Conservation (phyloP, 2,113 vertebrate genomes). For the Clarias macrocephalus region DNA sequence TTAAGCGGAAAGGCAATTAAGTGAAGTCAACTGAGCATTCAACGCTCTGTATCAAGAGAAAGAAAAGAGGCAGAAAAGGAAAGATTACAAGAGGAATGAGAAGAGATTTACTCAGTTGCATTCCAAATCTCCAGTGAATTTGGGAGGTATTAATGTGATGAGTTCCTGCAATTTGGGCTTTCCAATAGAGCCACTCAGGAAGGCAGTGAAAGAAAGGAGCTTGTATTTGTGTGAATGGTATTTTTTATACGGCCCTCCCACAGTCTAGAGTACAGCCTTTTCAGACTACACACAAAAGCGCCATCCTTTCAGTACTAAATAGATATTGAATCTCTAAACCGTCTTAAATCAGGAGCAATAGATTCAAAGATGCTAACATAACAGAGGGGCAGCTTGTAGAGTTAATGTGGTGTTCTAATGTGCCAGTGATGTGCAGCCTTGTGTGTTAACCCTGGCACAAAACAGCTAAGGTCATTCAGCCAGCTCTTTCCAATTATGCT, state of each 20-base stretch:
- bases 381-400: conserved; percentile 17
- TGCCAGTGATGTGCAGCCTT: not conserved
- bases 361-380: conserved; percentile 33
- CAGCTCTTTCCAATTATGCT: conserved; percentile 10
- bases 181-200: conserved; percentile 68
- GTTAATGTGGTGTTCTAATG: conserved; percentile 30
- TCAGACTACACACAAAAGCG: conserved; percentile 42
- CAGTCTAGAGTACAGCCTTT: conserved; percentile 46
- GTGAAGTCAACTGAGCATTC: conserved; percentile 76
- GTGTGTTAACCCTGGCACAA: conserved; percentile 7
- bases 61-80: conserved; percentile 51
- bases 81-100: conserved; percentile 72
- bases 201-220: conserved; percentile 55
- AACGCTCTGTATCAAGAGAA: conserved; percentile 74
- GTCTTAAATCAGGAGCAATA: conserved; percentile 34
- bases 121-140: conserved; percentile 72
- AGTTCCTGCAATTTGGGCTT: conserved; percentile 74
- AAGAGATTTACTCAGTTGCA: conserved; percentile 72
- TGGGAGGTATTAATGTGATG: conserved; percentile 71
- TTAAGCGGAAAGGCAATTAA: conserved; percentile 80
- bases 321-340: conserved; percentile 29
- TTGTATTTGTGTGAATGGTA: conserved; percentile 37
- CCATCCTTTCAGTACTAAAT: conserved; percentile 32
- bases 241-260: conserved; percentile 23
- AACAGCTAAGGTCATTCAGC: conserved; percentile 16